These are phyloP conservation scores for Lycocerus yunnanus DNA, from an alignment of 2,888 invertebrate genomes.

Conservation along the genomic window DNA sequence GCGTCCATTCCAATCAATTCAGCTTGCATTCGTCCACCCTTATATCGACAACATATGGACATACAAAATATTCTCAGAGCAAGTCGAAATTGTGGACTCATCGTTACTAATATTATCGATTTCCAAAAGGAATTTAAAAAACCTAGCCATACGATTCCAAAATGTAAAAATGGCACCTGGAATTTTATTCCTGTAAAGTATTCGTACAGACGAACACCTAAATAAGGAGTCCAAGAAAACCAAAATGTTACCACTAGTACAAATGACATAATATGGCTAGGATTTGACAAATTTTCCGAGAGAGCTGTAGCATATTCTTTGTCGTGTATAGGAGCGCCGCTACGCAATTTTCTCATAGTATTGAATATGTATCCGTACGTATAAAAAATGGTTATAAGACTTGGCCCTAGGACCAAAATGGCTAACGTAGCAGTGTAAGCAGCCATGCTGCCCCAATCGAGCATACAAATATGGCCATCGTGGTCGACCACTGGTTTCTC, in stretches of 20 bases:
- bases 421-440: slow-evolving; percentile 93
- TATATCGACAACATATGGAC: slow-evolving; percentile 86
- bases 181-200: slow-evolving; percentile 65
- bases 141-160: slow-evolving; percentile 93
- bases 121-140: slow-evolving; percentile 96
- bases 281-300: slow-evolving; percentile 89
- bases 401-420: slow-evolving; percentile 91
- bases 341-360: slow-evolving; percentile 83
- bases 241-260: slow-evolving; percentile 88
- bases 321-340: slow-evolving; percentile 87
- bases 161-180: slow-evolving; percentile 84
- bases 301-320: slow-evolving; percentile 91
- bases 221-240: slow-evolving; percentile 93
- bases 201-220: slow-evolving; percentile 80
- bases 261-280: slow-evolving; percentile 95
- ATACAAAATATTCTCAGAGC: slow-evolving; percentile 86
- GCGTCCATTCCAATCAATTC: slow-evolving; percentile 86
- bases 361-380: slow-evolving; percentile 95
- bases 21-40: slow-evolving; percentile 80
- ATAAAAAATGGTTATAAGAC: slow-evolving; percentile 91
- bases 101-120: slow-evolving; percentile 83
- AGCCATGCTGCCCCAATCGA: slow-evolving; percentile 95
- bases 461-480: slow-evolving; percentile 91
- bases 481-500: slow-evolving; percentile 80
- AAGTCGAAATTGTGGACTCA: slow-evolving; percentile 92